Percentiles rank a stretch among this genome's conserved stretches.
These are phyloP conservation scores for Stegodyphus dumicola DNA, from an alignment of 1,140 invertebrate species.

Conservation along the genomic window DNA sequence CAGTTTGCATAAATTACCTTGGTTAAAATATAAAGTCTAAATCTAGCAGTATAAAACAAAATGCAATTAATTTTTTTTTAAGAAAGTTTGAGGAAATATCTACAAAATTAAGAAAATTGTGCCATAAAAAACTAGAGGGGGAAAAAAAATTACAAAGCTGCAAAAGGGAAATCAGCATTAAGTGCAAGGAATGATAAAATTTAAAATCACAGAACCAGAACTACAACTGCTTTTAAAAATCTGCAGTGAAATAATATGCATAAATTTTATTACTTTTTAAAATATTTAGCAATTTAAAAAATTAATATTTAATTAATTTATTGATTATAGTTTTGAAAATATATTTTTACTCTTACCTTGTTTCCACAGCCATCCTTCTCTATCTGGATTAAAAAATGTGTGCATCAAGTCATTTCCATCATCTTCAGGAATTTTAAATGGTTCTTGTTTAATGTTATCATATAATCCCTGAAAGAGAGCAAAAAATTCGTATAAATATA, in stretches of 20 bases:
- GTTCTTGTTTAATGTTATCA: slow-evolving; percentile 98
- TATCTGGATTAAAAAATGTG: slow-evolving; percentile 99
- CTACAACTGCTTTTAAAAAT: slow-evolving; percentile 2
- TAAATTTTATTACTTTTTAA: not conserved
- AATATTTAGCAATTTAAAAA: not conserved
- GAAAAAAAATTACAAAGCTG: no score
- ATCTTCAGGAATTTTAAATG: slow-evolving; percentile 99
- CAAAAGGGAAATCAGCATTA: no score
- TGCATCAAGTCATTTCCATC: slow-evolving; percentile 99
- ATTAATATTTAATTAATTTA: slow-evolving; percentile 2
- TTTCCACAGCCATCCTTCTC: slow-evolving; percentile 99
- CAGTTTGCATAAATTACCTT: no score
- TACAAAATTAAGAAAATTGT: no score
- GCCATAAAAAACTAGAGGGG: no score
- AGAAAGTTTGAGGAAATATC: no score
- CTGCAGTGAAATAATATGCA: slow-evolving; percentile 24
- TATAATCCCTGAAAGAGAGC: slow-evolving; percentile 76
- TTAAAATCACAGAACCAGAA: no score
- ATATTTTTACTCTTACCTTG: slow-evolving; percentile 77
- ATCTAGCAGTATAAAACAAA: no score
- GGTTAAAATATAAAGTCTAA: no score
- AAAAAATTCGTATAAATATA: not conserved
- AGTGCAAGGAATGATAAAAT: no score
- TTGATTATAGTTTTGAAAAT: not conserved
- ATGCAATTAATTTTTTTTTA: no score